phyloP scores from a whole-genome alignment of 2,113 vertebrate genomes.

The Sinosuthora webbiana region DNA sequence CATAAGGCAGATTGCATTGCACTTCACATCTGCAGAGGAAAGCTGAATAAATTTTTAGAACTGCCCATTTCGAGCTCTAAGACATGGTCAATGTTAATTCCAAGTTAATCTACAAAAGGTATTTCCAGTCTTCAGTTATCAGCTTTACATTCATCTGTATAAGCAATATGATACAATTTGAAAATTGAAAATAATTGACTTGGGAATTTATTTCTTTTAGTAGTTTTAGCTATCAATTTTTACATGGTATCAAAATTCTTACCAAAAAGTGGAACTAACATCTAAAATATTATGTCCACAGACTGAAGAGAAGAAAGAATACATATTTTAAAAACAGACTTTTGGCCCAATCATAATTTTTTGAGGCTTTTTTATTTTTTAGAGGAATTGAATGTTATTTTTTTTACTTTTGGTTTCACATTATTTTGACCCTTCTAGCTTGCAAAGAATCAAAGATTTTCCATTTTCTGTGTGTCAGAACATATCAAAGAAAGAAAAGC shows the following conservation, averaged over 20 bases:
- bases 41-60: neutral
- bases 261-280: neutral
- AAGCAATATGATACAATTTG: neutral
- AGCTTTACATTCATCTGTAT: rapidly evolving
- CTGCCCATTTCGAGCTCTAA: neutral
- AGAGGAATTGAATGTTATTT: neutral
- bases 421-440: neutral
- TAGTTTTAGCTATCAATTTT: neutral
- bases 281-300: neutral
- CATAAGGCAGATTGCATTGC: neutral
- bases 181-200: neutral
- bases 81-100: neutral
- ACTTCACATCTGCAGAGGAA: neutral
- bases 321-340: rapidly evolving
- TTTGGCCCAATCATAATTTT: neutral
- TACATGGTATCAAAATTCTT: neutral
- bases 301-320: neutral
- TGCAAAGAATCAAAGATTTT: neutral
- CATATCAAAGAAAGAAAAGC: neutral
- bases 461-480: neutral
- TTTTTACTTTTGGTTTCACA: neutral
- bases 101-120: neutral
- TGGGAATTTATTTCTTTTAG: neutral
- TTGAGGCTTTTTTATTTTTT: neutral
- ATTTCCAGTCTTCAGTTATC: neutral